Conservation (phyloP, 1,140 invertebrate species). For the Mya arenaria region DNA sequence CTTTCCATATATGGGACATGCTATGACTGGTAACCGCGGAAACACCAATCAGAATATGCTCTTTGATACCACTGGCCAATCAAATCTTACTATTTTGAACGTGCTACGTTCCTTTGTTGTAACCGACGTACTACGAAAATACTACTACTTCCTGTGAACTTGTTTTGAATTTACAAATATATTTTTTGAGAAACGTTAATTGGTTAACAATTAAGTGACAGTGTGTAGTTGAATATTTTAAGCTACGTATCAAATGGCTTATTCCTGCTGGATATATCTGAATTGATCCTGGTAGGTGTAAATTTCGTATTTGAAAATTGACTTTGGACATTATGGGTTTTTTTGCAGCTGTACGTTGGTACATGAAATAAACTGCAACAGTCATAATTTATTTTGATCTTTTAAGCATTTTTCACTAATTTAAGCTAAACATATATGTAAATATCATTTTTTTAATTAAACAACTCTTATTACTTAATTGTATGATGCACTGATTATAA, state of each 20-base stretch:
- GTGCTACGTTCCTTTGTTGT: slow-evolving; percentile 73
- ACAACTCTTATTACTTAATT: too few relatives aligned
- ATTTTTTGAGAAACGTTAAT: slow-evolving; percentile 17
- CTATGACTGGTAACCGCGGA: slow-evolving; percentile 59
- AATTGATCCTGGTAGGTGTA: slow-evolving; percentile 38
- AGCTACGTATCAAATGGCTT: too few relatives aligned
- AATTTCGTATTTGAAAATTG: too few relatives aligned
- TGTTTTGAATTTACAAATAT: slow-evolving; percentile 39
- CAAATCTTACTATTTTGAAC: slow-evolving; percentile 67
- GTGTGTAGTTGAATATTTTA: too few relatives aligned
- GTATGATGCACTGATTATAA: too few relatives aligned
- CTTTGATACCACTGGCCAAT: slow-evolving; percentile 69
- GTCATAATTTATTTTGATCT: too few relatives aligned
- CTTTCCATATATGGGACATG: slow-evolving; percentile 68
- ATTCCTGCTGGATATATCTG: too few relatives aligned
- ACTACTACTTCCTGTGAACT: slow-evolving; percentile 63
- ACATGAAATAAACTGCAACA: too few relatives aligned
- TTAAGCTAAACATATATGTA: neutral
- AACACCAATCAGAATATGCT: slow-evolving; percentile 62
- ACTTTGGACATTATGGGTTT: too few relatives aligned
- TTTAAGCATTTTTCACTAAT: too few relatives aligned
- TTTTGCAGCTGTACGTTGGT: too few relatives aligned
- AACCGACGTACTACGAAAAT: slow-evolving; percentile 67
- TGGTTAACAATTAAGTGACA: too few relatives aligned
- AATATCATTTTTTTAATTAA: neutral